These are phyloP conservation scores for Pasiphila rectangulata DNA, from an alignment of 2,888 invertebrate species.

Conservation along the genomic window DNA sequence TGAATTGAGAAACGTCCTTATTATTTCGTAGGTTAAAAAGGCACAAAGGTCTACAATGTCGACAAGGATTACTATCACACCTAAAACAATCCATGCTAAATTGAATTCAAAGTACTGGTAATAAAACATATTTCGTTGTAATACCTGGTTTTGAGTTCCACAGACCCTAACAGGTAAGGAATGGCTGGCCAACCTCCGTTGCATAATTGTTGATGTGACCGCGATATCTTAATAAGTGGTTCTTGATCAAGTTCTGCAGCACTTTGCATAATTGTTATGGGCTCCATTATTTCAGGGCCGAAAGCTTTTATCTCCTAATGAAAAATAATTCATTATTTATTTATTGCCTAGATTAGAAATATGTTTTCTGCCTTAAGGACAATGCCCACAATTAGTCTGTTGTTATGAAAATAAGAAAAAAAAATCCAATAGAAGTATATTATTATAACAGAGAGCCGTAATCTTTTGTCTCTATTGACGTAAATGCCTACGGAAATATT, in stretches of 20 bases:
- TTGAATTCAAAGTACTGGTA: background rate
- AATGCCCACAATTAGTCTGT: too few species aligned
- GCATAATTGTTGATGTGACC: conserved; percentile 70
- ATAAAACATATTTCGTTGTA: background rate
- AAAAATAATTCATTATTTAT: too few species aligned
- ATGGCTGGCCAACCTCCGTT: conserved; percentile 51
- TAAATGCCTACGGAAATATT: too few species aligned
- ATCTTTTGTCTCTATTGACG: too few species aligned
- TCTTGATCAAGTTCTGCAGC: conserved; percentile 65
- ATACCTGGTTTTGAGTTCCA: background rate
- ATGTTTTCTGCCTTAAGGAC: too few species aligned
- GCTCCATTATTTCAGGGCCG: conserved; percentile 12
- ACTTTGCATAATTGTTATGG: conserved; percentile 72
- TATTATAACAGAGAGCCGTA: too few species aligned
- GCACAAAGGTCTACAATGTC: background rate
- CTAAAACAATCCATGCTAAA: background rate
- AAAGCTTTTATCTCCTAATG: background rate
- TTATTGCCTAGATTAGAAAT: too few species aligned
- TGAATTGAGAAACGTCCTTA: too few species aligned
- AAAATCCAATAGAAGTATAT: too few species aligned
- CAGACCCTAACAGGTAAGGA: conserved; percentile 38
- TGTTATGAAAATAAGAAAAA: too few species aligned
- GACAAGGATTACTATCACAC: background rate
- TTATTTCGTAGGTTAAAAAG: background rate
- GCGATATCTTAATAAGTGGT: conserved; percentile 77